phyloP scores from a whole-genome alignment of 2,113 vertebrate species.

The Austrofundulus limnaeus region DNA sequence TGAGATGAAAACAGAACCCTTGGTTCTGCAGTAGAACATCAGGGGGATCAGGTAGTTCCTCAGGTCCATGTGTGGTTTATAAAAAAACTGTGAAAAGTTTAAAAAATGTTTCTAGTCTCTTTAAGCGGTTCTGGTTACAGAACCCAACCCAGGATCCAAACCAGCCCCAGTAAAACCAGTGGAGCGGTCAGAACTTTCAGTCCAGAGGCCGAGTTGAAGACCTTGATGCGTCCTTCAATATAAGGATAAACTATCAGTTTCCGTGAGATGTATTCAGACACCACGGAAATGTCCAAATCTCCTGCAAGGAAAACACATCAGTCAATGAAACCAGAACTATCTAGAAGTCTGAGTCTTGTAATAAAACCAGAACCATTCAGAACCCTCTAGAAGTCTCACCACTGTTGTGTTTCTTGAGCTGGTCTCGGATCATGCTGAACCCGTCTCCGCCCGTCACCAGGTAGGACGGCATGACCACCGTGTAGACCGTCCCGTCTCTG shows the following conservation, averaged over 20 bases:
- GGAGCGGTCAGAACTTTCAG: background rate
- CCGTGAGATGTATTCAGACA: constrained; percentile 83
- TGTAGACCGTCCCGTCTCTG: constrained; percentile 76
- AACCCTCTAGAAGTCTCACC: constrained; percentile 75
- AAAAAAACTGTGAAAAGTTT: no score
- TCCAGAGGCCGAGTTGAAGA: constrained; percentile 63
- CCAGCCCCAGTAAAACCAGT: constrained; percentile 39
- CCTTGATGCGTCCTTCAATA: constrained; percentile 86
- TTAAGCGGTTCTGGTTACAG: no score
- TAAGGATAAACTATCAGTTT: constrained; percentile 83
- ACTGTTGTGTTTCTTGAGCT: constrained; percentile 83
- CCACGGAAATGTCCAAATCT: constrained; percentile 82
- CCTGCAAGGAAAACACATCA: constrained; percentile 68
- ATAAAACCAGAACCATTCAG: background rate
- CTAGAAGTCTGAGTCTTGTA: constrained; percentile 52
- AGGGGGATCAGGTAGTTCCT: background rate
- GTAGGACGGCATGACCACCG: constrained; percentile 82
- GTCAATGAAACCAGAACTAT: background rate
- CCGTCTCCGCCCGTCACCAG: constrained; percentile 86
- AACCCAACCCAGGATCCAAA: constrained; percentile 39
- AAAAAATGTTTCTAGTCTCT: no score
- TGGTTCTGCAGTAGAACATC: background rate
- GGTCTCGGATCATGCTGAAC: constrained; percentile 82
- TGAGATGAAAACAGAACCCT: no score
- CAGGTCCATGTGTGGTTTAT: background rate